Evolutionary conservation across 1,140 invertebrate genomes (phyloP).

Genomic region (Anastrepha ludens): DNA sequence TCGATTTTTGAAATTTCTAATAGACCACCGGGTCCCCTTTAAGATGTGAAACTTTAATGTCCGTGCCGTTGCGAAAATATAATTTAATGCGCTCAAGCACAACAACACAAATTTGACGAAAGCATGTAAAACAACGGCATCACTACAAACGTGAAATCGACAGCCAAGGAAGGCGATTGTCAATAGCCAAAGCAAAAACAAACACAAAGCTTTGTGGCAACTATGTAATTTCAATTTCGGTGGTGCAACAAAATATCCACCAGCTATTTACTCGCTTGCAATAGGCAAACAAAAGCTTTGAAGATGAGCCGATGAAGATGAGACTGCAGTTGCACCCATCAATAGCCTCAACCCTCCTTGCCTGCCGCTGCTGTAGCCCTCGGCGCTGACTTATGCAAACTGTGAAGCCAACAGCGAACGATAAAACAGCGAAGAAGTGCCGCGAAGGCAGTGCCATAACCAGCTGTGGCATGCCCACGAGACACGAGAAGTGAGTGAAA

Average conservation of each 20-base stretch:
- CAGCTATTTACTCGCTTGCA: not conserved
- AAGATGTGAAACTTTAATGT: too few relatives aligned
- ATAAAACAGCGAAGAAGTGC: not conserved
- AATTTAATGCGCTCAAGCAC: too few relatives aligned
- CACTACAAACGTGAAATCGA: not conserved
- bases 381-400: slow-evolving; percentile 10
- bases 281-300: not conserved
- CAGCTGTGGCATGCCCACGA: not conserved
- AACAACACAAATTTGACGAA: too few relatives aligned
- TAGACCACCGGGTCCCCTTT: too few relatives aligned
- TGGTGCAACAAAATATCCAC: slow-evolving; percentile 5
- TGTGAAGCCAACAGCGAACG: not conserved
- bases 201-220: not conserved
- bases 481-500: not conserved
- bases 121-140: too few relatives aligned
- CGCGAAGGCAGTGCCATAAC: slow-evolving; percentile 7
- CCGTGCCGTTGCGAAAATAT: too few relatives aligned
- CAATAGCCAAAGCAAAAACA: not conserved
- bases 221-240: not conserved
- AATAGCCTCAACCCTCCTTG: not conserved
- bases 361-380: not conserved
- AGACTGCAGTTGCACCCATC: not conserved
- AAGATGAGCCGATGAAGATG: not conserved
- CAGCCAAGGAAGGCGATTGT: not conserved
- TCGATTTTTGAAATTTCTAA: too few relatives aligned